Conservation (phyloP, 2,113 vertebrate genomes). For the Cyprinodon brontotheroides region DNA sequence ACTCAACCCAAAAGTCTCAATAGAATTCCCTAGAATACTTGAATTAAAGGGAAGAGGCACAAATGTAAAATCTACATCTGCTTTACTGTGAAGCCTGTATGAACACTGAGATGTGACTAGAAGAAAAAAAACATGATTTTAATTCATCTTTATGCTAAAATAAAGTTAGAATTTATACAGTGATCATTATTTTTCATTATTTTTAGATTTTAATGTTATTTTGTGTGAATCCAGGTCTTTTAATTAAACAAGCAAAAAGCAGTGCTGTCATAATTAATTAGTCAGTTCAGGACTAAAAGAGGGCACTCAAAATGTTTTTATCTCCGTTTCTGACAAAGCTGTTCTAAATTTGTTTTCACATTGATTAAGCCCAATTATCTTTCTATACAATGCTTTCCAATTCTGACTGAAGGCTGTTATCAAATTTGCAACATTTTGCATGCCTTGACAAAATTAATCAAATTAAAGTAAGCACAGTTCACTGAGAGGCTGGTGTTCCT, state of each 20-base stretch:
- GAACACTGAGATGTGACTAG: not conserved
- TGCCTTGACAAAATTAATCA: constrained; percentile 41
- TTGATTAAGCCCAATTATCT: constrained; percentile 54
- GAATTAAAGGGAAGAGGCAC: constrained; percentile 48
- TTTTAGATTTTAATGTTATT: too few species aligned
- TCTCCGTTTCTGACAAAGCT: constrained; percentile 30
- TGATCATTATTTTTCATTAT: not conserved
- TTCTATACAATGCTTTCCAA: constrained; percentile 27
- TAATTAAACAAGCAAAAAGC: not conserved
- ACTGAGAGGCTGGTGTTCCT: constrained; percentile 42
- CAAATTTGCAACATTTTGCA: constrained; percentile 44
- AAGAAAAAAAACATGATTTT: not conserved
- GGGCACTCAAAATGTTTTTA: constrained; percentile 9
- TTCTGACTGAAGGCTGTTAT: constrained; percentile 36
- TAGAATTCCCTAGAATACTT: constrained; percentile 37
- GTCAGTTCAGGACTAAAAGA: constrained; percentile 6
- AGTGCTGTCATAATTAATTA: not conserved
- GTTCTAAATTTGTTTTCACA: constrained; percentile 42
- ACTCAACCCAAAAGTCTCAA: constrained; percentile 47
- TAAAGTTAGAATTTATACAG: constrained; percentile 12
- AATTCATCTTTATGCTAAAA: constrained; percentile 4
- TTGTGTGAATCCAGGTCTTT: too few species aligned
- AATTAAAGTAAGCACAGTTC: constrained; percentile 29
- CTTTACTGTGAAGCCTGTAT: constrained; percentile 34
- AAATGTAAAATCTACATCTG: constrained; percentile 37